phyloP scores from a whole-genome alignment of 2,888 invertebrate species.

The Linnaemya tessellans region DNA sequence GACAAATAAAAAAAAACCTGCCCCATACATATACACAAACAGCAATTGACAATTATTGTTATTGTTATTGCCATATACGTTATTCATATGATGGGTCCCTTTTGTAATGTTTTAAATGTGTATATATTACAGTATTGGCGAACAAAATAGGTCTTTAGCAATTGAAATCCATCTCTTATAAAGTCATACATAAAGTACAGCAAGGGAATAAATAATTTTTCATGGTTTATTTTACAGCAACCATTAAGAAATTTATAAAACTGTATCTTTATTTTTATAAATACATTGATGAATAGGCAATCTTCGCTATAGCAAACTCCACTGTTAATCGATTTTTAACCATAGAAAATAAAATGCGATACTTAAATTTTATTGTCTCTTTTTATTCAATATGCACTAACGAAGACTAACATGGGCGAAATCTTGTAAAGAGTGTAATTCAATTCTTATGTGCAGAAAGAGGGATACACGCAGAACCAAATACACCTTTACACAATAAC shows the following conservation, averaged over 20 bases:
- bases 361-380: constrained; percentile 47
- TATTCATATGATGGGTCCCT: constrained; percentile 64
- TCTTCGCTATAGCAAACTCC: background rate
- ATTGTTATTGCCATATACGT: constrained; percentile 64
- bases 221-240: too few relatives aligned
- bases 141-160: background rate
- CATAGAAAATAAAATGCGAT: constrained; percentile 14
- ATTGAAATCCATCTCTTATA: background rate
- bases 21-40: constrained; percentile 5
- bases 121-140: background rate
- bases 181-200: too few relatives aligned
- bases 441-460: constrained; percentile 23
- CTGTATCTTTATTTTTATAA: background rate
- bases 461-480: background rate
- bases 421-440: constrained; percentile 33
- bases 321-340: constrained; percentile 8
- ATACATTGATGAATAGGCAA: background rate
- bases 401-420: constrained; percentile 33
- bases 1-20: constrained; percentile 20
- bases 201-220: too few relatives aligned
- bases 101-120: constrained; percentile 33
- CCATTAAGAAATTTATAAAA: too few relatives aligned
- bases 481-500: constrained; percentile 23
- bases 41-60: constrained; percentile 71
- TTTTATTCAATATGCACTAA: constrained; percentile 18